phyloP scores from a whole-genome alignment of 2,113 vertebrate species.

The Sigmodon hispidus region DNA sequence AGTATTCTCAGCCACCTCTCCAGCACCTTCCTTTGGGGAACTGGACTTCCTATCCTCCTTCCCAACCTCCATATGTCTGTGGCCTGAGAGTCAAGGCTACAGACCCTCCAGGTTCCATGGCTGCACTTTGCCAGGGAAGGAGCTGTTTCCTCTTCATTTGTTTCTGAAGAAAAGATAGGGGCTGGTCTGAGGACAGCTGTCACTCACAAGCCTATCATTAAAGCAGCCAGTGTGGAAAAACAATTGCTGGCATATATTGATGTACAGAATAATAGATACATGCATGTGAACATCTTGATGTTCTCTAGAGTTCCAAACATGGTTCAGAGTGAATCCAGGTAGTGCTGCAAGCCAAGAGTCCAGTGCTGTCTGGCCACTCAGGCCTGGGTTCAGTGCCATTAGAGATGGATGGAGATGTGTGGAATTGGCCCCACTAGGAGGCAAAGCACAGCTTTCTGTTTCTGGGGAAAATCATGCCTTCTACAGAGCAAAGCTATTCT shows the following conservation, averaged over 20 bases:
- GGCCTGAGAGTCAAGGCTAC: background rate
- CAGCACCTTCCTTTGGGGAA: background rate
- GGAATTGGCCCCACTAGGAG: background rate
- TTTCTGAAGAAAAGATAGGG: background rate
- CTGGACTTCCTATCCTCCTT: background rate
- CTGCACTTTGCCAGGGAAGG: background rate
- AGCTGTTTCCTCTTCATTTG: background rate
- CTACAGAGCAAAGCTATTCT: background rate
- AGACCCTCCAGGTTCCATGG: background rate
- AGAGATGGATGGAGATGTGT: background rate
- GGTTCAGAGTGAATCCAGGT: background rate
- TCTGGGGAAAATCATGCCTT: background rate
- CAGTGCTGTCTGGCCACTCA: background rate
- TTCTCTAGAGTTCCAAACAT: background rate
- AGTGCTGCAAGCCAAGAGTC: background rate
- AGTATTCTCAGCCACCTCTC: background rate
- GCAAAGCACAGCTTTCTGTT: background rate
- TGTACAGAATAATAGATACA: background rate
- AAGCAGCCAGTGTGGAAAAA: constrained; percentile 9
- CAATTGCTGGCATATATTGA: background rate
- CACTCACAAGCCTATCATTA: constrained; percentile 45
- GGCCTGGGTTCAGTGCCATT: background rate
- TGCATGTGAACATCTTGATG: background rate
- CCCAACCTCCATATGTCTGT: background rate
- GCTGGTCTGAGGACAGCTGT: background rate